A percentile compares a stretch with the other conserved stretches of the same genome.
These are phyloP conservation scores for Lophochroa leadbeateri DNA, from an alignment of 2,113 vertebrate genomes.

Conservation along the genomic window DNA sequence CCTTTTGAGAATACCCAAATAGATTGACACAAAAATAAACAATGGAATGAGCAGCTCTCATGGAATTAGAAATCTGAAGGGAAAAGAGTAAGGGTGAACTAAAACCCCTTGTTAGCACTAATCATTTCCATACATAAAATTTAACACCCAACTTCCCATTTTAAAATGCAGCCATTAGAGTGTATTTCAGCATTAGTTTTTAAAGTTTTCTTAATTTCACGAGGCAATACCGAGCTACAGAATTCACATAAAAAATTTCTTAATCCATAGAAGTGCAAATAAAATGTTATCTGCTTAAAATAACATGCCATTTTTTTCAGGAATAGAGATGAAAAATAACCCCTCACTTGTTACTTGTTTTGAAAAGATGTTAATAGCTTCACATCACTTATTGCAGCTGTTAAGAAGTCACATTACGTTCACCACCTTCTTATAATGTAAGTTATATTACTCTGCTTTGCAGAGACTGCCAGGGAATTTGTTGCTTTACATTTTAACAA, in stretches of 20 bases:
- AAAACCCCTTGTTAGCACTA: background rate
- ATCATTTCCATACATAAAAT: background rate
- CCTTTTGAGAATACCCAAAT: background rate
- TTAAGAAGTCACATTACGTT: constrained; percentile 13
- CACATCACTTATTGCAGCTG: constrained; percentile 20
- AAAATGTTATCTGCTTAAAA: background rate
- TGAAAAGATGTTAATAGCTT: constrained; percentile 10
- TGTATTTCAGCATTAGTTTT: background rate
- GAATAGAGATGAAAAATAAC: constrained; percentile 1
- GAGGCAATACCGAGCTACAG: background rate
- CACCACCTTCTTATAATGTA: background rate
- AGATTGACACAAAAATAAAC: background rate
- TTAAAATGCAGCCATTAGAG: background rate
- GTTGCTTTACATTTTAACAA: background rate
- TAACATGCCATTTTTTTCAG: background rate
- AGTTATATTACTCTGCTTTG: background rate
- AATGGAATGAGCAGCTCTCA: background rate
- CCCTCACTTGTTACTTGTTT: constrained; percentile 10
- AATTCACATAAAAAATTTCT: background rate
- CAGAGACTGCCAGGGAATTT: constrained; percentile 6
- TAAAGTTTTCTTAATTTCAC: background rate
- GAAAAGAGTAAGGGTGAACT: background rate
- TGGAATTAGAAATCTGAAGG: background rate
- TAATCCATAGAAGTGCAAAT: background rate
- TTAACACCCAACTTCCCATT: background rate